Conservation (phyloP, 2,797 vertebrate species). For the Phoeniculus purpureus region DNA sequence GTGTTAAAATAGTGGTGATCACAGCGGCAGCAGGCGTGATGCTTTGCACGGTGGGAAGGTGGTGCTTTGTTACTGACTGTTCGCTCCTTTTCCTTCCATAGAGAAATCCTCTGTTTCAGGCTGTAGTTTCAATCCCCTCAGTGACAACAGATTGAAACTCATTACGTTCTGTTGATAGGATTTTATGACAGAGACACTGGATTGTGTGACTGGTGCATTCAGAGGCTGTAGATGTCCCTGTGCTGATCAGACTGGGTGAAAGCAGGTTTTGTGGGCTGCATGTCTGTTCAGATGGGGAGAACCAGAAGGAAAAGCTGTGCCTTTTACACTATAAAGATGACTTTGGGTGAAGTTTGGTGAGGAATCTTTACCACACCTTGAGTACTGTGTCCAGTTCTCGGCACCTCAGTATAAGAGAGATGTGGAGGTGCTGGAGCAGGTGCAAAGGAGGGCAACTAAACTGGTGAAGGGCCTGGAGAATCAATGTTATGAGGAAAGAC, state of each 20-base stretch:
- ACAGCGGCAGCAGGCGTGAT: background rate
- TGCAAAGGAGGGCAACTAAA: no score
- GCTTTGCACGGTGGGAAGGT: background rate
- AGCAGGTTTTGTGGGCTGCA: background rate
- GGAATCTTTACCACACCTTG: no score
- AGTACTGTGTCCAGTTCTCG: no score
- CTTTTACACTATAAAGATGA: background rate
- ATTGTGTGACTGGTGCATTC: background rate
- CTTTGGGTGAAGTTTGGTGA: background rate
- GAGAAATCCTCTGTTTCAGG: background rate
- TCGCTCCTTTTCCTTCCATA: background rate
- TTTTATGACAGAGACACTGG: background rate
- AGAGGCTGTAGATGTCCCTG: accelerated
- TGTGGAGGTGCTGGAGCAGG: no score
- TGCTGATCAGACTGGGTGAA: background rate
- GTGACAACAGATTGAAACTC: background rate
- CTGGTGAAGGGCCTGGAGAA: no score
- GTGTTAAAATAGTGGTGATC: background rate
- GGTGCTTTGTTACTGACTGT: background rate
- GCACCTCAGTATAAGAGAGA: no score
- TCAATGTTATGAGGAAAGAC: no score
- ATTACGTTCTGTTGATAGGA: background rate
- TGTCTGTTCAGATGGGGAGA: background rate
- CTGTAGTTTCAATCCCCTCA: background rate
- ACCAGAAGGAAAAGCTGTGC: accelerated